Evolutionary conservation across 2,113 vertebrate species (phyloP).

Genomic region (Cynoglossus semilaevis): DNA sequence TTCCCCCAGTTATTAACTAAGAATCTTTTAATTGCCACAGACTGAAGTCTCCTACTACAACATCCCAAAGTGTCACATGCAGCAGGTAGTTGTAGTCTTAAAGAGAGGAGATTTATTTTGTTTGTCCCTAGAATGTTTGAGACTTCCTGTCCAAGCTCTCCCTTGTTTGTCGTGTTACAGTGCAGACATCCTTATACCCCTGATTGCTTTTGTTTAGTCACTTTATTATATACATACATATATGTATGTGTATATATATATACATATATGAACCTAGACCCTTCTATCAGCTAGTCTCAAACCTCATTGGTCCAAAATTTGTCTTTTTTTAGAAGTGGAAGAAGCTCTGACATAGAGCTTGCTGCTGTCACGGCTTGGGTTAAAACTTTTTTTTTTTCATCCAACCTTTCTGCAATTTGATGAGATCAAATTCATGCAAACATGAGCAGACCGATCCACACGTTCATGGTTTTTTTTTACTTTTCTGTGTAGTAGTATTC

Average conservation of each 20-base stretch:
- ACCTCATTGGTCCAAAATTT: conserved; percentile 80
- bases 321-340: conserved; percentile 70
- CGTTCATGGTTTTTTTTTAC: conserved; percentile 45
- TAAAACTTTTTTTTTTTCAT: too few relatives aligned
- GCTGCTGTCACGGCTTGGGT: conserved; percentile 35
- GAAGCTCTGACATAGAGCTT: conserved; percentile 62
- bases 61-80: conserved; percentile 71
- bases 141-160: conserved; percentile 61
- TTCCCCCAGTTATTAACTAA: conserved; percentile 81
- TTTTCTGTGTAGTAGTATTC: not conserved
- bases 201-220: conserved; percentile 89
- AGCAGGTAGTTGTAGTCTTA: conserved; percentile 77
- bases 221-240: conserved; percentile 77
- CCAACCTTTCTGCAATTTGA: conserved; percentile 74
- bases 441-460: conserved; percentile 79
- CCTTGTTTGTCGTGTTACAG: conserved; percentile 68
- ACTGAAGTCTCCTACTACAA: conserved; percentile 75
- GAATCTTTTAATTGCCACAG: conserved; percentile 76
- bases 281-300: conserved; percentile 69
- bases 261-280: conserved; percentile 56
- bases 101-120: conserved; percentile 81
- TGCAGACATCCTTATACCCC: conserved; percentile 77
- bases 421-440: conserved; percentile 74
- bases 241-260: conserved; percentile 41
- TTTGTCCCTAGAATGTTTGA: conserved; percentile 56